Base-by-base conservation (phyloP, 2,113 vertebrate species). In the Machaerirhynchus nigripectus region DNA sequence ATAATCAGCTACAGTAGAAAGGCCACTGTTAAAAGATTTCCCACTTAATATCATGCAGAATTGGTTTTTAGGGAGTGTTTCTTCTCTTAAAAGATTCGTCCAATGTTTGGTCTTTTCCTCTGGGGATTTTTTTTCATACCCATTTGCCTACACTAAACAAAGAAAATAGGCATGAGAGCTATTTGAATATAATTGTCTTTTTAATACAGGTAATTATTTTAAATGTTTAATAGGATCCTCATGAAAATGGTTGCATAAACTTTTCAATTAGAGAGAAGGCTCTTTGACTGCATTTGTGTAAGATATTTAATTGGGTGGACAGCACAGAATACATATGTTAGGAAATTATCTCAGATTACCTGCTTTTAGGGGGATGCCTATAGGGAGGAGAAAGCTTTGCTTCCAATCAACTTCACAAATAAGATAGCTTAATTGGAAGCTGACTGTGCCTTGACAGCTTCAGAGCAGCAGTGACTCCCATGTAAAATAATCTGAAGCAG, bases 401-500 rank as follows among this genome's bases (percentile, higher is more conserved):
- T 95, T 95, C 82, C 60, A 87, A 19, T 93, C 65, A 81, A 6
- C 79, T 96, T 94, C 68, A 78, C 71, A 92, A 76, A 88, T 95
- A 77, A 85, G 59, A 82, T 84, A 75, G 75, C 79, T 96, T 96
- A 97, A 95, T 63, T 94, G 92, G 83, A 96, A 88, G 37, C 79
- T 93, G 64, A 67, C 85, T 93, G n/a, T 94, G 92, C 73, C 93
- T 94, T 93, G 90, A 89, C 93, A 94, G 80, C 76, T 94, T 86
- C 35, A 7, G 52, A 95, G 65, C 84, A 94, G 95, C 94, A 96
- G 87, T 87, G 76, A 37, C 84, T 96, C 94, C 94, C 93, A 65
- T 96, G 82, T 73, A 76, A 87, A 94, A 94, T 95, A 95, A 96
- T 96, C 93, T 84, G 57, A 77, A 87, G 59, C 77, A 95, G 91